Base-by-base conservation (phyloP, 1,140 invertebrate genomes). In the Plectrocnemia conspersa region DNA sequence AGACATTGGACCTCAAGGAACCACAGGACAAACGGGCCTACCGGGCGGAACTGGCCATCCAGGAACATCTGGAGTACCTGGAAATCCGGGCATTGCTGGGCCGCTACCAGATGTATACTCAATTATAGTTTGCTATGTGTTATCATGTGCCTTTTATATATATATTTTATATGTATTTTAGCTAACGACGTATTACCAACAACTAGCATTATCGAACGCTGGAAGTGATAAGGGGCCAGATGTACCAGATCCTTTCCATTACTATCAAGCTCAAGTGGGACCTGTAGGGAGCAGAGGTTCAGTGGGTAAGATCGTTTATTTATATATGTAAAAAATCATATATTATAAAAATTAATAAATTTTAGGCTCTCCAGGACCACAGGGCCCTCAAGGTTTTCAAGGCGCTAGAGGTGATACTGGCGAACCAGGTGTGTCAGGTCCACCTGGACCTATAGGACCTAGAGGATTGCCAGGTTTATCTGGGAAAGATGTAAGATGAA, bases 321-420 rank as follows among this genome's bases (percentile, higher is more conserved):
- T 33, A 32, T 33, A 6, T 33, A 47, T 47, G 15, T 19, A 6
- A 19, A 21, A 47, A 21, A 21, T 21, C 7, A 19, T 5, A 15
- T 7, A 22, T 46, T 13, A 18, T 35, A 29, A 29, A 7, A 6
- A n/a, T 29, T 7, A 6, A 7, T 29, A 29, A 29, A 21, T 54
- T 52, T 57, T 63, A 78, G 79, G 79, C 35, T 73, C 78, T 18
- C 69, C 79, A 65, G 87, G 87, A 29, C 71, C 79, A 11, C 70
- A 81, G 11, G 86, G 88, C 9, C 82, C 85, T 5, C 82, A 86
- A 70, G 89, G 88, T 16, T 88, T 89, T 41, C 88, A 89, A 76
- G 89, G 89, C 15, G 79, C 81, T 53, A 73, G 82, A 64, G 82
- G 82, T 40, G 71, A 81, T 11, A 75, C 87, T 45, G 88, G 89